Evolutionary conservation across 2,888 invertebrate genomes (phyloP), one percentile per base, ranked within the genome.

Genomic region (Tholera decimalis): DNA sequence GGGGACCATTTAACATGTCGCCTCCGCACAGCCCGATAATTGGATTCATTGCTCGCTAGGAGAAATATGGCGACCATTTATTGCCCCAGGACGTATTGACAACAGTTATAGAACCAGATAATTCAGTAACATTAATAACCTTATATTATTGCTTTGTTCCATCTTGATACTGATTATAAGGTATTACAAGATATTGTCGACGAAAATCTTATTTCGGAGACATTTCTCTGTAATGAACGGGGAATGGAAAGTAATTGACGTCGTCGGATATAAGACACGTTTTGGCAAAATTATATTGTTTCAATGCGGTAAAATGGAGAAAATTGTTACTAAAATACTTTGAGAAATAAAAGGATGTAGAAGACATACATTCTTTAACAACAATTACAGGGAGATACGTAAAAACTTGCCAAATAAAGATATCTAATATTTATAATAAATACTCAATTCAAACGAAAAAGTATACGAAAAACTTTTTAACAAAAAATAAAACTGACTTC

Each of bases 1-100:
- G 89, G 88, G 81, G 84, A 85, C 88, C 91, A 92, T 93, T 93
- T 90, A 93, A 91, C 92, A 93, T 89, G 90, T 92, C 92, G 88
- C 85, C 88, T 86, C 83, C 82, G 85, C 86, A 89, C 86, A 89
- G 86, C 85, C 82, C 91, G 89, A 91, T 93, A 92, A 93, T 93
- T 93, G 92, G 93, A 92, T 92, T 93, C 93, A 93, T 92, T 93
- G 92, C 92, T 84, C 83, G 86, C 83, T 69, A 79, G 71, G 83
- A 86, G 88, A 92, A 91, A 93, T 93, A 93, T 93, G 82, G 89
- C 80, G 63, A 66, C 87, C 88, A 91, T 93, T 92, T 89, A 91
- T 92, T 88, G 89, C 81, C 69, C 71, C 63, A 79, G 79, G 83
- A 86, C 88, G 71, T 86, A 88, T 87, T 84, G 87, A 84, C 85